phyloP scores from a whole-genome alignment of 2,113 vertebrate species.

The Emberiza fucata region DNA sequence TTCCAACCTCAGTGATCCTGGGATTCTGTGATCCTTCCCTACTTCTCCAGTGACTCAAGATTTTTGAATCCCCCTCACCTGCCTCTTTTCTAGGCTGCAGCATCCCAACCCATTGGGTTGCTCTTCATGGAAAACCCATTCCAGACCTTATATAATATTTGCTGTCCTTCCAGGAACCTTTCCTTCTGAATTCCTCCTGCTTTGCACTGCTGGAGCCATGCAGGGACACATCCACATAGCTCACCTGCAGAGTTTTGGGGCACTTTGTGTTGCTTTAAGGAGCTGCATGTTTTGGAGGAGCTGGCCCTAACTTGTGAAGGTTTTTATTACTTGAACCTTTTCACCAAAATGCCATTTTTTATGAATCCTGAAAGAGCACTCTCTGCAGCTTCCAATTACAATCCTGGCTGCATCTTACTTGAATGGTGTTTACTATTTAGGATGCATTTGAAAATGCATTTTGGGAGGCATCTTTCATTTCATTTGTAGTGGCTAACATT shows the following conservation, averaged over 20 bases:
- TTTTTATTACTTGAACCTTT: background rate
- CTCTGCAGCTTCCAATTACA: slow-evolving; percentile 9
- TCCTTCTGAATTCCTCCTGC: background rate
- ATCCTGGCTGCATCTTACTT: background rate
- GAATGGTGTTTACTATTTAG: slow-evolving; percentile 15
- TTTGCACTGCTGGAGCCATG: background rate
- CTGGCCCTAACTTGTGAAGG: background rate
- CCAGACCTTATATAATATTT: rapidly evolving
- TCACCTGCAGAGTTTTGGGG: background rate
- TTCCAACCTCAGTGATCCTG: background rate
- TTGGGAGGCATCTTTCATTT: slow-evolving; percentile 20
- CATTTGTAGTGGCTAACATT: background rate
- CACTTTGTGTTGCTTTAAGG: background rate
- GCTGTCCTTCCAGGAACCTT: background rate
- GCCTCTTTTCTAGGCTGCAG: background rate
- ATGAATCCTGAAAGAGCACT: background rate
- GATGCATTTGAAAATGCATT: background rate
- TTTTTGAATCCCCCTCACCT: background rate
- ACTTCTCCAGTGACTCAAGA: background rate
- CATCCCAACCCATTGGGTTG: background rate
- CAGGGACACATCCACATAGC: background rate
- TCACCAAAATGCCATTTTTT: background rate
- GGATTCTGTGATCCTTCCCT: background rate
- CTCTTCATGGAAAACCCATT: background rate
- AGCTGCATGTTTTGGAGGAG: background rate